A percentile compares a stretch with the other conserved stretches of the same genome.
phyloP scores from a whole-genome alignment of 2,797 vertebrate genomes.

The Triplophysa bombifrons region DNA sequence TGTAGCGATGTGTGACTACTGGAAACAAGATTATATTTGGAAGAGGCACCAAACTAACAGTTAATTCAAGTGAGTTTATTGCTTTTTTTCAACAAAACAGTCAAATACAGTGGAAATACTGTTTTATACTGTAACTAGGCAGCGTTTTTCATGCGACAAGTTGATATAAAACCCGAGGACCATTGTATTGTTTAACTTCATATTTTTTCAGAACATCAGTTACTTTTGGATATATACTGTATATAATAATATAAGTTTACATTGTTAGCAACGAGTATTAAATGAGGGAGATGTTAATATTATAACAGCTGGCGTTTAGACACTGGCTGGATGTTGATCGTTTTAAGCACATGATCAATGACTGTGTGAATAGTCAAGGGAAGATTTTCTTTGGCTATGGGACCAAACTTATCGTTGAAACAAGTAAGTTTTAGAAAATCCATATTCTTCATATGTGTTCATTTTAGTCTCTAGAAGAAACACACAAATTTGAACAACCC shows the following conservation, averaged over 20 bases:
- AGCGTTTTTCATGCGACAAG: neutral
- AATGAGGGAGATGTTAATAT: neutral
- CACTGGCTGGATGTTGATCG: neutral
- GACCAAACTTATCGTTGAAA: constrained; percentile 20
- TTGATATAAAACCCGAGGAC: no score
- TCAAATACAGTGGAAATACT: neutral
- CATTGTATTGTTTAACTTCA: no score
- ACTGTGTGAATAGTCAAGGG: constrained; percentile 43
- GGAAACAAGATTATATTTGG: constrained; percentile 34
- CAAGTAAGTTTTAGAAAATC: constrained; percentile 42
- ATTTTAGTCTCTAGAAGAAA: neutral
- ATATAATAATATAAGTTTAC: no score
- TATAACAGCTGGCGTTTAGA: neutral
- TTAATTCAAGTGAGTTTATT: constrained; percentile 36
- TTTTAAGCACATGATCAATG: constrained; percentile 13
- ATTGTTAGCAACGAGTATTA: neutral
- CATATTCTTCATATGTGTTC: no score
- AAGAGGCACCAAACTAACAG: constrained; percentile 30
- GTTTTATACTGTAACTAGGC: neutral
- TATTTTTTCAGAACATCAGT: no score
- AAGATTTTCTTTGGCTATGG: constrained; percentile 43
- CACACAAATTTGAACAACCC: no score
- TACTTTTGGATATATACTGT: no score
- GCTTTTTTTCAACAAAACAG: neutral
- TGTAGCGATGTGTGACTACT: constrained; percentile 2